Conservation (phyloP, 37 sponge, comb jelly and placozoan species). For the Halichondria panicea region DNA sequence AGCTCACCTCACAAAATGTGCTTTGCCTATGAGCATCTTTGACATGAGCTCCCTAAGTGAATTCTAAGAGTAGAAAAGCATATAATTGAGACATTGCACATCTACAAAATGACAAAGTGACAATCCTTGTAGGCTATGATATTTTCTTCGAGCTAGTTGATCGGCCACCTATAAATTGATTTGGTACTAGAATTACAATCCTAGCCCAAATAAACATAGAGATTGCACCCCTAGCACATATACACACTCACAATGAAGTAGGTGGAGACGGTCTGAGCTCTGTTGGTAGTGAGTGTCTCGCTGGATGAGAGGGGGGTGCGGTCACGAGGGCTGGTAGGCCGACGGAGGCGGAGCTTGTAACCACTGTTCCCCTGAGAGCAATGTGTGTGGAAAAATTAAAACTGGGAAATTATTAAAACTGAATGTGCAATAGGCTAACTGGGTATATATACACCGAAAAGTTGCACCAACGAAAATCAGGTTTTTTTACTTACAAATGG, state of each 20-base stretch:
- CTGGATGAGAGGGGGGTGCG: slow-evolving; percentile 56
- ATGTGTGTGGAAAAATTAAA: too few species aligned
- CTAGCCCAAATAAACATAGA: too few species aligned
- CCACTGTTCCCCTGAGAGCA: too few species aligned
- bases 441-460: too few species aligned
- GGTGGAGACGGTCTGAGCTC: slow-evolving; percentile 56
- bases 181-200: too few species aligned
- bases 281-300: slow-evolving; percentile 40
- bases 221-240: not conserved
- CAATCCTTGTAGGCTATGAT: not conserved
- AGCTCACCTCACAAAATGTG: slow-evolving; percentile 83
- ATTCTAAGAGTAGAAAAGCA: slow-evolving; percentile 30
- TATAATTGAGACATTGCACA: not conserved
- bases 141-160: too few species aligned
- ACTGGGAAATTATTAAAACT: too few species aligned
- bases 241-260: slow-evolving; percentile 61
- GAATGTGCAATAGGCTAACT: too few species aligned
- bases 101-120: not conserved
- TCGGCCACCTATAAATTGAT: too few species aligned
- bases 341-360: not conserved
- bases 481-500: slow-evolving; percentile 32
- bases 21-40: slow-evolving; percentile 70
- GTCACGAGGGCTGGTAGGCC: slow-evolving; percentile 11
- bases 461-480: too few species aligned
- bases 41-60: slow-evolving; percentile 83